These are phyloP conservation scores for Phasia obesa DNA, from an alignment of 2,888 invertebrate species.

Conservation along the genomic window DNA sequence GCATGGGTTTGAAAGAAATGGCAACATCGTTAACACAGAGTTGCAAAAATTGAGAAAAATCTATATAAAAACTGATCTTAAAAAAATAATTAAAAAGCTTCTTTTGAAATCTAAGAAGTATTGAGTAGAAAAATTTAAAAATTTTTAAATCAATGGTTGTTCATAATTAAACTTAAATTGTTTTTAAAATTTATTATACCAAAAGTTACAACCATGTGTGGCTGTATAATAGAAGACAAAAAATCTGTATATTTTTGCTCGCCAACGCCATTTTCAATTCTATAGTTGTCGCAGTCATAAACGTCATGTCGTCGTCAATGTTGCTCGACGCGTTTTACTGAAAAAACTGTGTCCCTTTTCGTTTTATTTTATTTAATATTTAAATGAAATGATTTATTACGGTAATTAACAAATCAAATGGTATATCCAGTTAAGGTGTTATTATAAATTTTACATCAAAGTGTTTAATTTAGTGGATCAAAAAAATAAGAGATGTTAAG, in stretches of 20 bases:
- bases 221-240: constrained; percentile 59
- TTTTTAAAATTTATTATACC: constrained; percentile 8
- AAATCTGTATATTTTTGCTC: constrained; percentile 72
- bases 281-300: constrained; percentile 75
- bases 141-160: background rate
- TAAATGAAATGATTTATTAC: constrained; percentile 63
- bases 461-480: constrained; percentile 16
- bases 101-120: background rate
- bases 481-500: constrained; percentile 45
- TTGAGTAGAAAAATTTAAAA: background rate
- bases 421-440: constrained; percentile 22
- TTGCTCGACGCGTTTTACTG: constrained; percentile 73
- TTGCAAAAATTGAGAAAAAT: constrained; percentile 33
- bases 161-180: background rate
- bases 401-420: constrained; percentile 45
- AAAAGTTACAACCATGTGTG: constrained; percentile 67
- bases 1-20: constrained; percentile 53
- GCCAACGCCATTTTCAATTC: constrained; percentile 78
- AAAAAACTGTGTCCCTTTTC: constrained; percentile 68
- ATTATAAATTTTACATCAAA: constrained; percentile 7
- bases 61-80: background rate
- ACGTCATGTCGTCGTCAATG: constrained; percentile 77
- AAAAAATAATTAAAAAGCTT: background rate
- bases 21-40: constrained; percentile 47
- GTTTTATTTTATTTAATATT: constrained; percentile 61